phyloP scores from a whole-genome alignment of 2,888 invertebrate species.

The Thymelicus sylvestris region DNA sequence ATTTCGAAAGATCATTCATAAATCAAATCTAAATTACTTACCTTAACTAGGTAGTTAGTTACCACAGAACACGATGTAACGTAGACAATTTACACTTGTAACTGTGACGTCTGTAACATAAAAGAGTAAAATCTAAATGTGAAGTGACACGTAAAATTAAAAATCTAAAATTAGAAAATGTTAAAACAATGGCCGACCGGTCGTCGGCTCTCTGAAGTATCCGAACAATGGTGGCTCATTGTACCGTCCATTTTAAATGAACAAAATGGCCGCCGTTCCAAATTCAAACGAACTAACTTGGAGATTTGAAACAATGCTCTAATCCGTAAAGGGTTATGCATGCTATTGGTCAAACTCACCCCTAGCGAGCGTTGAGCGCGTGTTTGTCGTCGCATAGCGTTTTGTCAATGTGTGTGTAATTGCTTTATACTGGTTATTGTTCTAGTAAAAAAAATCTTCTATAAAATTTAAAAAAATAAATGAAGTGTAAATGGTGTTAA shows the following conservation, averaged over 20 bases:
- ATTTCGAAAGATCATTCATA: no score
- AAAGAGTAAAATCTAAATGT: slow-evolving; percentile 31
- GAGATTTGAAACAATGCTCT: slow-evolving; percentile 80
- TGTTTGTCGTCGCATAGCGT: slow-evolving; percentile 39
- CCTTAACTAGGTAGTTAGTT: background rate
- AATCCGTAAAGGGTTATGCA: slow-evolving; percentile 80
- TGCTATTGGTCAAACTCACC: slow-evolving; percentile 80
- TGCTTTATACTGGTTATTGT: background rate
- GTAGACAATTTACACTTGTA: background rate
- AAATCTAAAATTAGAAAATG: slow-evolving; percentile 73
- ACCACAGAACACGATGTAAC: background rate
- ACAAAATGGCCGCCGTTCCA: slow-evolving; percentile 76
- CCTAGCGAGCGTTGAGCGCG: slow-evolving; percentile 51
- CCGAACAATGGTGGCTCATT: slow-evolving; percentile 75
- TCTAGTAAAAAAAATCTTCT: background rate
- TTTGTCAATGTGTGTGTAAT: background rate
- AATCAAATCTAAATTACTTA: background rate
- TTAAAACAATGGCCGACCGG: slow-evolving; percentile 73
- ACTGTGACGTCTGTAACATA: background rate
- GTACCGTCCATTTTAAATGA: slow-evolving; percentile 84
- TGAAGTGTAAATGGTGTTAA: no score
- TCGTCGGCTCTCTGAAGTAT: slow-evolving; percentile 54
- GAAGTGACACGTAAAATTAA: slow-evolving; percentile 45
- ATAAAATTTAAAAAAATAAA: no score
- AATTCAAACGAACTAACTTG: slow-evolving; percentile 65